Evolutionary conservation across 2,113 vertebrate species (phyloP), one percentile per base, ranked within the genome.

Genomic region (Mystacornis crossleyi): DNA sequence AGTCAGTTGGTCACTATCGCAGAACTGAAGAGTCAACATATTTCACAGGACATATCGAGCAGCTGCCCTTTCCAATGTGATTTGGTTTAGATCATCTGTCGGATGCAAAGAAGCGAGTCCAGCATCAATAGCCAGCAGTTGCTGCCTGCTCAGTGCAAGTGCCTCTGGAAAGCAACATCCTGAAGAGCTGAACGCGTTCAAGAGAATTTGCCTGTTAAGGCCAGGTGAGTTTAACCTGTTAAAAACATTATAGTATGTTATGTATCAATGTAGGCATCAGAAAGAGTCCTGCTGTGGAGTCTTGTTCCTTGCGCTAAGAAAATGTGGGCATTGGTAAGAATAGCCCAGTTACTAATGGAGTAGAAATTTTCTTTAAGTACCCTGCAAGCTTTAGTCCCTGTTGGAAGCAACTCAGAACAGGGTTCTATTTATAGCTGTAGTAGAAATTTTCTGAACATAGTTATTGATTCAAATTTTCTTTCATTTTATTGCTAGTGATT

Each of bases 111-210:
- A 79, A 36, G 19, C 0, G 5, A 89, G 51, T 16, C 55, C 45
- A 48, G 47, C 31, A 36, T 14, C 0, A 0, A 24, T 21, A 45
- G 16, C 38, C 53, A 75, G 45, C 60, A 2, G 24, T 7, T 40
- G n/a, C 48, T 61, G 78, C 50, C 23, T 1, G 4, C 55, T 60
- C 81, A 25, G 48, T 5, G 8, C 1, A 1, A 17, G 21, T 19
- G 24, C 58, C 10, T 82, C 43, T 78, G 51, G 55, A n/a, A 69
- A 57, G 40, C 51, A 43, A 7, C 31, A 16, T 25, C 29, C 48
- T 31, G 25, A 82, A 47, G 14, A 69, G 8, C 53, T 78, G 65
- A 51, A 42, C 5, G 4, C 8, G 6, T 45, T 48, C 34, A 43
- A 64, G 34, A n/a, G n/a, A 73, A 43, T 36, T 87, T 47, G 2